Conservation (phyloP, 2,888 invertebrate species). For the Sminthurides aquaticus region DNA sequence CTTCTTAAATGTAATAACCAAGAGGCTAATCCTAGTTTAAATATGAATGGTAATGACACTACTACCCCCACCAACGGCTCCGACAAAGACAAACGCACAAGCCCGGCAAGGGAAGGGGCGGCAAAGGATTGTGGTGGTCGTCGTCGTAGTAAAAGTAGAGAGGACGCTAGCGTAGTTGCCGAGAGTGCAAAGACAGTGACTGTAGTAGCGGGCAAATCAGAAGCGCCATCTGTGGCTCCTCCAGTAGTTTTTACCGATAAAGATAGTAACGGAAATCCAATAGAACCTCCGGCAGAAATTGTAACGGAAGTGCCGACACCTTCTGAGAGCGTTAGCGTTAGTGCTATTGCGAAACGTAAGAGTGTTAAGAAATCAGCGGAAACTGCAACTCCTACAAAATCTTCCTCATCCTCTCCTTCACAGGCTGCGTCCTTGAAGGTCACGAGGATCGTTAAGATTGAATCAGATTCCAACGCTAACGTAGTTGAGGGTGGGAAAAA, state of each 20-base stretch:
- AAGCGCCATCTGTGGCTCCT: neutral
- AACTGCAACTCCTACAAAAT: neutral
- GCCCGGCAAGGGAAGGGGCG: neutral
- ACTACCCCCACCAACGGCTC: neutral
- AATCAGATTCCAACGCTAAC: constrained; percentile 14
- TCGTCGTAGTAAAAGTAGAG: neutral
- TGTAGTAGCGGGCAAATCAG: neutral
- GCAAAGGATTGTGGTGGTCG: neutral
- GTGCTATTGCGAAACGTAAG: neutral
- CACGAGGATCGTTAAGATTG: neutral
- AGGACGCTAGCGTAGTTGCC: neutral
- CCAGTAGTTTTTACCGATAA: constrained; percentile 19
- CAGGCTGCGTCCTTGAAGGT: neutral
- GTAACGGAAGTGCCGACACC: neutral
- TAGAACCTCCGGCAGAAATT: neutral
- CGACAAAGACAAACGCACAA: neutral
- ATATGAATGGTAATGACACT: constrained; percentile 21
- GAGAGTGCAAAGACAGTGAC: neutral
- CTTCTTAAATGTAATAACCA: neutral
- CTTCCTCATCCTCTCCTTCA: neutral
- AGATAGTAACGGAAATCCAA: constrained; percentile 40
- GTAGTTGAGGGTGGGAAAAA: constrained; percentile 6
- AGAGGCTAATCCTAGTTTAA: neutral
- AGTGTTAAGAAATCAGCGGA: neutral
- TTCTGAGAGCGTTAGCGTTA: neutral